These are phyloP conservation scores for Thysanoteuthis rhombus DNA, from an alignment of 2,888 invertebrate species.

Conservation along the genomic window DNA sequence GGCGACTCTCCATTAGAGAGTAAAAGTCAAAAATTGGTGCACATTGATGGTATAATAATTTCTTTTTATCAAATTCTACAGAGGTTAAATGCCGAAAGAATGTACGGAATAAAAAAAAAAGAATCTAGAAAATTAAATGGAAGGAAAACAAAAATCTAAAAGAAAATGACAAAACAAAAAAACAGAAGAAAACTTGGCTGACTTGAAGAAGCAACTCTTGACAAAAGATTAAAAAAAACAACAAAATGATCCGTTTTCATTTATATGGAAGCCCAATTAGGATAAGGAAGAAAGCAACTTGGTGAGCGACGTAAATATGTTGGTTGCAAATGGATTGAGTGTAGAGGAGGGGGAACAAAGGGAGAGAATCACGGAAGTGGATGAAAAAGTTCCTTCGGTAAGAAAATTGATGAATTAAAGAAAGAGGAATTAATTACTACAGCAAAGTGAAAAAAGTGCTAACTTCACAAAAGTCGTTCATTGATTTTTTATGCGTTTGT, in stretches of 20 bases:
- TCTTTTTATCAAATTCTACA: neutral
- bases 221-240: neutral
- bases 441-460: neutral
- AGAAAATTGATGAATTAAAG: neutral
- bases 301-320: neutral
- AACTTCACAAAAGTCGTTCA: neutral
- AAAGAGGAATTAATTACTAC: neutral
- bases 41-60: neutral
- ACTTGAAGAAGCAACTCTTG: neutral
- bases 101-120: neutral
- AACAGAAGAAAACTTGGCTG: neutral
- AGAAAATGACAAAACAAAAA: neutral
- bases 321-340: neutral
- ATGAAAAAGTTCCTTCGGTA: neutral
- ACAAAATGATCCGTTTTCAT: neutral
- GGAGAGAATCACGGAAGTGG: neutral
- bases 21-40: neutral
- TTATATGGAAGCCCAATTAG: neutral
- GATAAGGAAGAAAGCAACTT: slow-evolving; percentile 12
- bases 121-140: too few relatives aligned
- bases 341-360: neutral
- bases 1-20: neutral
- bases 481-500: neutral
- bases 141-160: neutral
- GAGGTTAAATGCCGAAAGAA: neutral